Conservation (phyloP, 2,797 vertebrate genomes). For the Poliocrania exsul region DNA sequence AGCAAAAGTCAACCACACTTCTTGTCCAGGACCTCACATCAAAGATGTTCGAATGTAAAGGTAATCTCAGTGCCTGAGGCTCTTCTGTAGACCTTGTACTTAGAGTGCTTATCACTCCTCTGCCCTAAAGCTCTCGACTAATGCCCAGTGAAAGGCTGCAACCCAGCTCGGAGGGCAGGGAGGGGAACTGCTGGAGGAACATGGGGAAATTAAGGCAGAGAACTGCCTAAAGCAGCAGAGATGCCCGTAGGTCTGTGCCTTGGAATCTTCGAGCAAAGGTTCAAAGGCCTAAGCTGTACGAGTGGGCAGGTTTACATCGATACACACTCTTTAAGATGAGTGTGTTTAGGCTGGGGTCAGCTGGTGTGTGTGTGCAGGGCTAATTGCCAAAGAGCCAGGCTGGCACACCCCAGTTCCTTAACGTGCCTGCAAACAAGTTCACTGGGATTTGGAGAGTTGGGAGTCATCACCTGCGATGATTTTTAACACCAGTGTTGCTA, state of each 20-base stretch:
- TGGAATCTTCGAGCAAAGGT: background rate
- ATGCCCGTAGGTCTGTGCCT: background rate
- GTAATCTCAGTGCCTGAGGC: background rate
- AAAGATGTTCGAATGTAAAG: background rate
- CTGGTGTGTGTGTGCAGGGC: background rate
- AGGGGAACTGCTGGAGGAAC: background rate
- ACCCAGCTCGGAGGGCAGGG: background rate
- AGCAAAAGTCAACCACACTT: background rate
- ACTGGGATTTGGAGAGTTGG: background rate
- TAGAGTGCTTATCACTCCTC: background rate
- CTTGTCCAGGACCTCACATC: background rate
- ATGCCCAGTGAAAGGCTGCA: background rate
- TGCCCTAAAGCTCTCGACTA: background rate
- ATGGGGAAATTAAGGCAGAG: background rate
- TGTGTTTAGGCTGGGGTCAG: background rate
- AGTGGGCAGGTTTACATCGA: background rate
- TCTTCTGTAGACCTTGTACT: background rate
- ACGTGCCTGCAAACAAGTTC: background rate
- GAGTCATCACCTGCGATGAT: background rate
- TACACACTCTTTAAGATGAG: fast-evolving
- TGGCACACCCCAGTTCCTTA: background rate
- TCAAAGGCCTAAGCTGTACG: background rate
- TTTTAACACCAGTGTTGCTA: background rate
- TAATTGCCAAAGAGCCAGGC: too few species aligned
- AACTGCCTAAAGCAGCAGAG: background rate